Conservation (phyloP, 2,888 invertebrate genomes). For the Drosophila robusta region DNA sequence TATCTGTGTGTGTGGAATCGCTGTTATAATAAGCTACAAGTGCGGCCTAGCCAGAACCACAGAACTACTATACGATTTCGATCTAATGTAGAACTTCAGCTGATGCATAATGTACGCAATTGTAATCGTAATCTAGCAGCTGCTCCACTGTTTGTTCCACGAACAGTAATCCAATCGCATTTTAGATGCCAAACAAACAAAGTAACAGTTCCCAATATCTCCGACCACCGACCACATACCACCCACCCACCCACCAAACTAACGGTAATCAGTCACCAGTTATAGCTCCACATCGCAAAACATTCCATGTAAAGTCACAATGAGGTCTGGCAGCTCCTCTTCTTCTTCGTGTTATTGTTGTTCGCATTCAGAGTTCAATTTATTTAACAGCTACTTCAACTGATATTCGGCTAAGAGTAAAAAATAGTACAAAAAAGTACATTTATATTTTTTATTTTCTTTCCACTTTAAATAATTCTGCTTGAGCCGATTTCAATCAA, state of each 20-base stretch:
- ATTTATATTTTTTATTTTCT: constrained; percentile 21
- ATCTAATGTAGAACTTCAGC: not conserved
- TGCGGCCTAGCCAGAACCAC: constrained; percentile 1
- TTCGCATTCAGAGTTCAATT: not conserved
- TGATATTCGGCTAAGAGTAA: not conserved
- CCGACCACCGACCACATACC: not conserved
- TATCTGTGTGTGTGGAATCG: not conserved
- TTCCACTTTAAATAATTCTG: constrained; percentile 30
- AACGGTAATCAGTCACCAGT: not conserved
- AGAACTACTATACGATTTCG: not conserved
- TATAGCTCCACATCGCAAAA: no score
- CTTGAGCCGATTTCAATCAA: constrained; percentile 17
- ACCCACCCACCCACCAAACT: not conserved
- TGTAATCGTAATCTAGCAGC: constrained; percentile 4
- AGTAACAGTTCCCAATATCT: constrained; percentile 1
- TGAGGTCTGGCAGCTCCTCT: no score
- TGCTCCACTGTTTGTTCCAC: constrained; percentile 1
- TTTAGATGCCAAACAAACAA: constrained; percentile 7
- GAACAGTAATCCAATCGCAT: constrained; percentile 1
- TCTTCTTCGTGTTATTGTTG: no score
- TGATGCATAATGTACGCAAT: constrained; percentile 12
- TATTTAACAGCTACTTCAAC: not conserved
- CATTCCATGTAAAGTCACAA: not conserved
- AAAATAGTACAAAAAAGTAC: not conserved
- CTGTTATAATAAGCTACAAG: constrained; percentile 10